Base-by-base conservation (phyloP, 2,888 invertebrate genomes). In the Orthosia gracilis region DNA sequence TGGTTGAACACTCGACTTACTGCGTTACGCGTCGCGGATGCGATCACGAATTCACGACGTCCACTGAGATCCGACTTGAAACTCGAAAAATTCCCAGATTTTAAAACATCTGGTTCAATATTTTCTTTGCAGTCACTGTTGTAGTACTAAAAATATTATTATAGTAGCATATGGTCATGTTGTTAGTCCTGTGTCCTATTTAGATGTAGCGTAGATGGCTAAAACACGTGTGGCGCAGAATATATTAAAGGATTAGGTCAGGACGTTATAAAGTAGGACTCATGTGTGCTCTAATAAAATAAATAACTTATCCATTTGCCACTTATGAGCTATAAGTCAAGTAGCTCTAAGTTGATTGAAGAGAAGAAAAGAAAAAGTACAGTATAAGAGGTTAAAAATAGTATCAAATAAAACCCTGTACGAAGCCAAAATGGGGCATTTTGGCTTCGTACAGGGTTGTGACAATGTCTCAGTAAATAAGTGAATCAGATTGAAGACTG, bases 211-310 rank as follows among this genome's bases (percentile, higher is more conserved):
- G 31, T 66, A 40, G 40, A 75, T 62, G 21, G 45, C 74, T 55
- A 18, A 47, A 50, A 65, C 74, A 80, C 74, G 55, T 78, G 73
- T 68, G 58, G n/a, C 50, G 63, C 47, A 31, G 18, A 55, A 4
- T 50, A 55, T 68, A 80, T 68, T 64, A 64, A 13, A 26, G n/a
- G 73, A 77, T 55, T 78, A 78, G 79, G 79, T 73, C 79, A 79
- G 21, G 47, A 77, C 21, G 62, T 67, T 73, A 45, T n/a, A 49
- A 67, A 62, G 15, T 73, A 79, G 57, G 61, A 66, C 62, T 67
- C 73, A 73, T 78, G 54, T 58, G 66, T 67, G 57, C 18, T 54
- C 47, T 66, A 54, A 31, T 13, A 67, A 66, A 52, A 78, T 45
- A 54, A 61, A 57, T 77, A 13, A n/a, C 49, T 59, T 58, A 52